phyloP scores from a whole-genome alignment of 2,797 vertebrate genomes.

The Hydrocynus forskahlii region DNA sequence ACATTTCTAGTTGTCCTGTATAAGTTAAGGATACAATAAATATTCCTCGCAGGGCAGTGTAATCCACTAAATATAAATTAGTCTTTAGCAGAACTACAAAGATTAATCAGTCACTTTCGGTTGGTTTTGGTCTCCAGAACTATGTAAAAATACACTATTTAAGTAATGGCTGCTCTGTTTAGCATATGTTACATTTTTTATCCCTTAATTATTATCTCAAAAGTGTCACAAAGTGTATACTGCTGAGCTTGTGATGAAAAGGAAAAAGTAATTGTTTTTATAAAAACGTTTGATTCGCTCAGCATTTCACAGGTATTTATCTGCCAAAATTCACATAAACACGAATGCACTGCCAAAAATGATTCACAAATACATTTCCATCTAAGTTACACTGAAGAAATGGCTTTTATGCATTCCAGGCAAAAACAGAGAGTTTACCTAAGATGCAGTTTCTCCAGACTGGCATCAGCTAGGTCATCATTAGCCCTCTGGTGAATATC shows the following conservation, averaged over 20 bases:
- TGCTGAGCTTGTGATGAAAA: slow-evolving; percentile 31
- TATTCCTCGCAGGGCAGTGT: slow-evolving; percentile 14
- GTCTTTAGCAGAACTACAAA: slow-evolving; percentile 6
- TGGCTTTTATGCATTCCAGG: background rate
- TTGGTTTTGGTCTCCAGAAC: slow-evolving; percentile 9
- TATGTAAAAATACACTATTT: slow-evolving; percentile 27
- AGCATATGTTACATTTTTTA: slow-evolving; percentile 37
- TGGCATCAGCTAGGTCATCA: slow-evolving; percentile 95
- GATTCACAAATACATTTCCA: background rate
- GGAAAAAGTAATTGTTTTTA: slow-evolving; percentile 19
- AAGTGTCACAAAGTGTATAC: slow-evolving; percentile 23
- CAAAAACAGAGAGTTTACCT: slow-evolving; percentile 77
- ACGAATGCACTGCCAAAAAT: slow-evolving; percentile 15
- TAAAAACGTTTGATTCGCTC: slow-evolving; percentile 35
- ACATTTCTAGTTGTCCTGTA: slow-evolving; percentile 8
- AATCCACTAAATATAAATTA: background rate
- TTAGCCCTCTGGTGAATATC: slow-evolving; percentile 99
- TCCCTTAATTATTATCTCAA: slow-evolving; percentile 41
- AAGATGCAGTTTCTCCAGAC: slow-evolving; percentile 97
- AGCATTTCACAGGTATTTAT: slow-evolving; percentile 23
- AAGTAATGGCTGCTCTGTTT: slow-evolving; percentile 40
- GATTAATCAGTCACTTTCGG: slow-evolving; percentile 1
- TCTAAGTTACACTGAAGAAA: background rate
- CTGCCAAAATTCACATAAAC: slow-evolving; percentile 25
- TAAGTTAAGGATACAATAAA: slow-evolving; percentile 13